These are phyloP conservation scores for Plectropomus leopardus DNA, from an alignment of 2,113 vertebrate genomes.

Conservation along the genomic window DNA sequence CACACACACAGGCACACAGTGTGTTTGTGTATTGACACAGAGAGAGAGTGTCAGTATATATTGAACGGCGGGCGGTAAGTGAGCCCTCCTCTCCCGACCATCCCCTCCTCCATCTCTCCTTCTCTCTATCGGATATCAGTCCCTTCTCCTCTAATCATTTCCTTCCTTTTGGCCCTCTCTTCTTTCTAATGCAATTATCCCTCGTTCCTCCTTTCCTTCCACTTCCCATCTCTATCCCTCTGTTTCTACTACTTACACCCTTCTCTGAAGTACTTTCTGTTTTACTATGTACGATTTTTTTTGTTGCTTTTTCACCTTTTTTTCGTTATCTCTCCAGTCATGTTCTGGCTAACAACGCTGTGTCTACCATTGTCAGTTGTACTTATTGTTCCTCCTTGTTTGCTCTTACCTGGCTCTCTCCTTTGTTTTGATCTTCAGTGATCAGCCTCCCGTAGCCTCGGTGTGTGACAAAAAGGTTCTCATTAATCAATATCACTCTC, in stretches of 20 bases:
- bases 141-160: slow-evolving; percentile 86
- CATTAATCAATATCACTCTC: slow-evolving; percentile 80
- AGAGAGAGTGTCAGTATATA: slow-evolving; percentile 83
- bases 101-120: slow-evolving; percentile 69
- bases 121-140: slow-evolving; percentile 85
- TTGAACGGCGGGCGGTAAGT: slow-evolving; percentile 81
- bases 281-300: slow-evolving; percentile 36
- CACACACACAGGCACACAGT: slow-evolving; percentile 34
- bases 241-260: slow-evolving; percentile 43
- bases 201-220: slow-evolving; percentile 76
- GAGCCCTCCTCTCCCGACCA: slow-evolving; percentile 70
- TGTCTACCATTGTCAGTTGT: slow-evolving; percentile 66
- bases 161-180: slow-evolving; percentile 85
- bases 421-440: slow-evolving; percentile 77
- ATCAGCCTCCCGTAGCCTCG: slow-evolving; percentile 70
- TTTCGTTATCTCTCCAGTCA: slow-evolving; percentile 50
- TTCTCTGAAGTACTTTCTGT: slow-evolving; percentile 44
- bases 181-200: slow-evolving; percentile 86
- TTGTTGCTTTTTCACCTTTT: neutral
- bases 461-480: slow-evolving; percentile 75
- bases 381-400: slow-evolving; percentile 70
- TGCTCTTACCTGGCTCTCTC: slow-evolving; percentile 68
- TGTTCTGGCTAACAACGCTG: slow-evolving; percentile 56
- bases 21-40: slow-evolving; percentile 78
- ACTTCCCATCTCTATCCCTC: slow-evolving; percentile 46